These are phyloP conservation scores for Petrophora chlorosata DNA, from an alignment of 2,888 invertebrate species.

Conservation along the genomic window DNA sequence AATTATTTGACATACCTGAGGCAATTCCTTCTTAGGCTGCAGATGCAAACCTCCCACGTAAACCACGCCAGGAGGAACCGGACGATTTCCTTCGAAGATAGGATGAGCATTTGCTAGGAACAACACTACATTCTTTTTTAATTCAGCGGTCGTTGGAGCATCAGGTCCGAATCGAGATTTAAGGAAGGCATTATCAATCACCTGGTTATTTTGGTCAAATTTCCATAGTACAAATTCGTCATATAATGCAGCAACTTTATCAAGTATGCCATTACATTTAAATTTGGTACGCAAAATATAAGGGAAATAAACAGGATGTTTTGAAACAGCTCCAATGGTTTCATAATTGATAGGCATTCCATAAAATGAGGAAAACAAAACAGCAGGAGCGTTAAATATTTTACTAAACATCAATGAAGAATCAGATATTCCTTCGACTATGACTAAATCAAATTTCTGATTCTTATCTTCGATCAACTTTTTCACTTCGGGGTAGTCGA, in stretches of 20 bases:
- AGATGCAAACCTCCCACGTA: constrained; percentile 46
- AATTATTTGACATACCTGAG: no score
- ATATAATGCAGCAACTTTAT: constrained; percentile 35
- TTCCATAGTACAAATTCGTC: constrained; percentile 33
- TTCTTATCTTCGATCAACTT: constrained; percentile 39
- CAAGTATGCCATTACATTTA: no score
- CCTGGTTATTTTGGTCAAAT: constrained; percentile 13
- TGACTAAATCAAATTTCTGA: constrained; percentile 47
- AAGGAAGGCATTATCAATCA: constrained; percentile 35
- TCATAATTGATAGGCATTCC: constrained; percentile 36
- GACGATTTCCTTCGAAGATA: constrained; percentile 45
- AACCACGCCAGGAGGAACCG: constrained; percentile 47
- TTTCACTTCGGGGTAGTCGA: constrained; percentile 29
- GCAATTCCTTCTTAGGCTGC: constrained; percentile 40
- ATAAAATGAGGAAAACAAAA: constrained; percentile 42
- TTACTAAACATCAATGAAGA: constrained; percentile 39
- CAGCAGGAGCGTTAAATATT: constrained; percentile 44
- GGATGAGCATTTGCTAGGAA: constrained; percentile 45
- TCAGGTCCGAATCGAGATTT: constrained; percentile 40
- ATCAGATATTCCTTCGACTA: constrained; percentile 40
- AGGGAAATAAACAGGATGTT: no score
- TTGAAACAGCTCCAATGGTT: constrained; percentile 36
- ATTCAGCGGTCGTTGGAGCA: constrained; percentile 38
- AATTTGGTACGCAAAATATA: no score
- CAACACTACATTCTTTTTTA: constrained; percentile 45